Evolutionary conservation across 2,797 vertebrate genomes (phyloP).

Genomic region (Lateolabrax maculatus): DNA sequence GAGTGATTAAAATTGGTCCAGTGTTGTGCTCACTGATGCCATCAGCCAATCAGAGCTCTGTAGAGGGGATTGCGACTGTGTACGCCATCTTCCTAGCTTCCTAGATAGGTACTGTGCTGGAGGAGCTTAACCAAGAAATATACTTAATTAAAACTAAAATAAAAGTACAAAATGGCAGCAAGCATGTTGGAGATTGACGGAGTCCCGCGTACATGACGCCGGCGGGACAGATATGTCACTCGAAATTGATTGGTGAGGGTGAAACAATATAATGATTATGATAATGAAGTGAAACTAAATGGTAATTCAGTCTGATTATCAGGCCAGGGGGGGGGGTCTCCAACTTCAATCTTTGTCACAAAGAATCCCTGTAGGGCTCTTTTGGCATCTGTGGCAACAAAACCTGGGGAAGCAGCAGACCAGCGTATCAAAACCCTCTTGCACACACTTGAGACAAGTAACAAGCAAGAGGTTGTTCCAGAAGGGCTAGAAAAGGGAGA

Average conservation of each 20-base stretch:
- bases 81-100: background rate
- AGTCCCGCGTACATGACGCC: no score
- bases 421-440: background rate
- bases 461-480: constrained; percentile 9
- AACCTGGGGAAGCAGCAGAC: constrained; percentile 4
- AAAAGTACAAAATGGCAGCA: background rate
- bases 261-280: background rate
- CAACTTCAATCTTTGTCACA: background rate
- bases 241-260: background rate
- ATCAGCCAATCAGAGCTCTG: background rate
- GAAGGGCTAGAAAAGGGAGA: background rate
- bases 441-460: constrained; percentile 7
- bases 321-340: background rate
- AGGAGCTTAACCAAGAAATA: no score
- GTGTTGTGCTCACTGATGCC: background rate
- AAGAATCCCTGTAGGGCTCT: background rate
- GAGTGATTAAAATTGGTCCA: constrained; percentile 1
- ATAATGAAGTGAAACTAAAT: background rate
- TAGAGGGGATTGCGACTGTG: background rate
- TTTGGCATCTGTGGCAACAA: background rate
- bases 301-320: background rate
- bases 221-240: background rate
- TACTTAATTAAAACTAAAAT: no score
- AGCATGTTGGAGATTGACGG: background rate
- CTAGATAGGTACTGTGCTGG: background rate